Base-by-base conservation (phyloP, 2,888 invertebrate species). In the Napeogenes sylphis region DNA sequence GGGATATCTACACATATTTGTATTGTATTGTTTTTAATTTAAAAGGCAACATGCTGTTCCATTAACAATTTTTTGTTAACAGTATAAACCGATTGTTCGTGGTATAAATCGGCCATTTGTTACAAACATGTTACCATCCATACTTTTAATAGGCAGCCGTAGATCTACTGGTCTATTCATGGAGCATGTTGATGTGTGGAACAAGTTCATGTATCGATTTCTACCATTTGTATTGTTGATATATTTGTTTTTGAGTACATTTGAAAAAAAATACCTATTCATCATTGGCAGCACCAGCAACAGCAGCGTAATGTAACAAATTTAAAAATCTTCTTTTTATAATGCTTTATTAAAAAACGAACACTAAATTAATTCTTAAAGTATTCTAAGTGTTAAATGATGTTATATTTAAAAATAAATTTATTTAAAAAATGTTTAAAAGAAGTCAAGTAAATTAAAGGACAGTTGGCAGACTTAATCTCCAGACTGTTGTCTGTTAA, bases 141-240 rank as follows among this genome's bases (percentile, higher is more conserved):
- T 85, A 87, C 79, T 84, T 87, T 86, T 87, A 88, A 90, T 90
- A 88, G 89, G 84, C 81, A 80, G 77, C 70, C 68, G 75, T 85
- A 84, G 83, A 87, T 87, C 82, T 78, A 78, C 76, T 67, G 66
- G 81, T 78, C 77, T 77, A 78, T 79, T 80, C 81, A 74, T 66
- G 76, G 78, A 81, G 80, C 81, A 80, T 75, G 80, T 78, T 79
- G 77, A 79, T 78, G 78, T 77, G 75, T 80, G 78, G 78, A 70
- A 71, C 81, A 80, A 80, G 79, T 75, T 70, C 66, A 68, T 67
- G 67, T 55, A 63, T 62, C 60, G 58, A 62, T 62, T 65, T 62
- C 55, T 47, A 51, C 59, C 56, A 65, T 69, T 69, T 64, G 65
- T 69, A 65, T 63, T 61, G 57, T 65, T 66, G 65, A 68, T 69